Conservation (phyloP, 2,797 vertebrate species). For the Takifugu ocellatus region DNA sequence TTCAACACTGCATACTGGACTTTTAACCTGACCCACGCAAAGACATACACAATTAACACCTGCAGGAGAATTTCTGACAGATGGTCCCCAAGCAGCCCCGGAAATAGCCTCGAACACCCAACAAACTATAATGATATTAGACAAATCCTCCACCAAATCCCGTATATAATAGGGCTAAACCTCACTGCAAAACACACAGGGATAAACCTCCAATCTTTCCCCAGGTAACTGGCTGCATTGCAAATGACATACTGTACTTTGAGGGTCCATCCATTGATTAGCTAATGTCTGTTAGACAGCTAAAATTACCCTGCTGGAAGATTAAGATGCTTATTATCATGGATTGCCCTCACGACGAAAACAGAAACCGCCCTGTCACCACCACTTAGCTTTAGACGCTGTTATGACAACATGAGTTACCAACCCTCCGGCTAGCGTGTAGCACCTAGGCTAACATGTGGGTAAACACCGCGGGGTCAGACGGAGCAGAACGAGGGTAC, state of each 20-base stretch:
- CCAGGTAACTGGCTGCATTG: neutral
- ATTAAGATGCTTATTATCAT: neutral
- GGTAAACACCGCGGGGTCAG: neutral
- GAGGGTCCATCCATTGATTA: neutral
- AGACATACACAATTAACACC: neutral
- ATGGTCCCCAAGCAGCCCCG: conserved; percentile 14
- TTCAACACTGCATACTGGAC: too few relatives aligned
- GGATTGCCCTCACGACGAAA: neutral
- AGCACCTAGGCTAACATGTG: conserved; percentile 17
- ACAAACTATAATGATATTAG: conserved; percentile 66
- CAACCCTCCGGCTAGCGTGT: neutral
- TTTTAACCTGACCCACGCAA: too few relatives aligned
- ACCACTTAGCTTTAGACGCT: conserved; percentile 4
- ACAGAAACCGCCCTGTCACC: conserved; percentile 7
- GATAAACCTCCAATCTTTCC: conserved; percentile 6
- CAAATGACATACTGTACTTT: too few relatives aligned
- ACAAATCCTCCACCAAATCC: conserved; percentile 64
- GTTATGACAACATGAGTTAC: conserved; percentile 14
- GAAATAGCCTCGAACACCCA: conserved; percentile 31
- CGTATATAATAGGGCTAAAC: conserved; percentile 47
- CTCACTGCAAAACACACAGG: conserved; percentile 8
- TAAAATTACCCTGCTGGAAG: neutral
- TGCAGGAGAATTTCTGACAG: conserved; percentile 28
- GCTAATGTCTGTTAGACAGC: neutral
- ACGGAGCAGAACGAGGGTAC: conserved; percentile 21